Evolutionary conservation across 2,113 vertebrate genomes (phyloP), one percentile per base, ranked within the genome.

Genomic region (Phodopus roborovskii): DNA sequence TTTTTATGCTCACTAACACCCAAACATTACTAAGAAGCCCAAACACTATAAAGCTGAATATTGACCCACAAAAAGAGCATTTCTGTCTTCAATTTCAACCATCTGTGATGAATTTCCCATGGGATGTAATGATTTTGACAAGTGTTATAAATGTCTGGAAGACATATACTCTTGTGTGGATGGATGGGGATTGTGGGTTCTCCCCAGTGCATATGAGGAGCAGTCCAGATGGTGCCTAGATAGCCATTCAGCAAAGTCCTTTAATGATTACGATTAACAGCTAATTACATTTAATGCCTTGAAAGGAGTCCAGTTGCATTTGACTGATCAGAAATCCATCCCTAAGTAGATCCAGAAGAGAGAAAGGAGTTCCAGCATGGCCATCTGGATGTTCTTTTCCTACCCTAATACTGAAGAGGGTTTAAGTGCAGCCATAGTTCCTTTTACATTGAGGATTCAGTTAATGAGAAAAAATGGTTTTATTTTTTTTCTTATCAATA

Each of bases 221-320:
- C 68, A 94, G 45, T 96, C 95, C 97, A 98, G 97, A 97, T 97
- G 91, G 94, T 90, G 75, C 26, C 91, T 58, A 71, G 77, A 93
- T 89, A 96, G 90, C 94, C 96, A 97, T 88, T 97, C 83, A 85
- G 64, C 94, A 96, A 89, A 97, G 92, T 77, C 70, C 87, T 97
- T 96, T 90, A 96, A 95, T 0, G 5, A 89, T 97, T 96, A 97
- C 48, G 17, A 96, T 96, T 94, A 97, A 93, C 83, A 95, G 56
- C 86, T 97, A 97, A 98, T 97, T 97, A 96, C 79, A 95, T 89
- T 96, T 97, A 97, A 96, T 96, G 92, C 83, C 79, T 96, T 95
- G 91, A 96, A 97, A 96, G 71, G 89, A 91, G 95, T 96, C 91
- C 96, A 97, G 91, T 96, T 20, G 45, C 92, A 95, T 96, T 95